Evolutionary conservation across 2,888 invertebrate genomes (phyloP).

Genomic region (Coelinius sp.): DNA sequence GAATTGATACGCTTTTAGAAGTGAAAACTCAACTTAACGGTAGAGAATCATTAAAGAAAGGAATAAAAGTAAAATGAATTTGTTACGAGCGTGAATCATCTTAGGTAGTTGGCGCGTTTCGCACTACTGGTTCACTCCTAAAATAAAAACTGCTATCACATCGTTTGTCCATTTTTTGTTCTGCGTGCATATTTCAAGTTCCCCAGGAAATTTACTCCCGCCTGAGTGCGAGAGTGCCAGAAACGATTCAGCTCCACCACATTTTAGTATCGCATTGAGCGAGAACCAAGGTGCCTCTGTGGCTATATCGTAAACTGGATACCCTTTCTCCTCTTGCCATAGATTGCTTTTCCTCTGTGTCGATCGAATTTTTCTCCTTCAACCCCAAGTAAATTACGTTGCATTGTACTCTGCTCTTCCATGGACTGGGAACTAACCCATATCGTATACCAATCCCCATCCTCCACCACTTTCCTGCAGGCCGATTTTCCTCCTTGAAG

Average conservation of each 20-base stretch:
- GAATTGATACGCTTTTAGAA: too few species aligned
- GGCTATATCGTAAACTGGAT: conserved; percentile 52
- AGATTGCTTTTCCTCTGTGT: background rate
- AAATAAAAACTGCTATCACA: conserved; percentile 34
- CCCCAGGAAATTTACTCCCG: conserved; percentile 8
- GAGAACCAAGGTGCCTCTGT: conserved; percentile 52
- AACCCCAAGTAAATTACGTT: background rate
- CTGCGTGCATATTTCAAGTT: conserved; percentile 44
- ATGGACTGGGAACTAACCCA: background rate
- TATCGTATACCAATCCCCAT: background rate
- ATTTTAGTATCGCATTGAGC: conserved; percentile 50
- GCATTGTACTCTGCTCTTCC: background rate
- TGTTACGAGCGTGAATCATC: conserved; percentile 10
- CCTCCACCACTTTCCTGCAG: background rate
- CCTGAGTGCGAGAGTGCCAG: conserved; percentile 20
- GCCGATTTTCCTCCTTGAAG: background rate
- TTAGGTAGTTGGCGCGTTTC: conserved; percentile 11
- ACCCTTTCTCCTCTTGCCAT: conserved; percentile 37
- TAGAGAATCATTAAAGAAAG: background rate
- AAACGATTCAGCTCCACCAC: conserved; percentile 47
- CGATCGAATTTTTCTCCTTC: conserved; percentile 3
- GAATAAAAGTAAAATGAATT: conserved; percentile 8
- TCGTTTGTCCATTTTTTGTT: conserved; percentile 29
- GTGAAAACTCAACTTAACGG: background rate
- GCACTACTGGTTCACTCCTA: conserved; percentile 24